Percentiles rank a stretch among this genome's conserved stretches.
Evolutionary conservation across 2,888 invertebrate genomes (phyloP).

Genomic region (Lycocerus yunnanus): DNA sequence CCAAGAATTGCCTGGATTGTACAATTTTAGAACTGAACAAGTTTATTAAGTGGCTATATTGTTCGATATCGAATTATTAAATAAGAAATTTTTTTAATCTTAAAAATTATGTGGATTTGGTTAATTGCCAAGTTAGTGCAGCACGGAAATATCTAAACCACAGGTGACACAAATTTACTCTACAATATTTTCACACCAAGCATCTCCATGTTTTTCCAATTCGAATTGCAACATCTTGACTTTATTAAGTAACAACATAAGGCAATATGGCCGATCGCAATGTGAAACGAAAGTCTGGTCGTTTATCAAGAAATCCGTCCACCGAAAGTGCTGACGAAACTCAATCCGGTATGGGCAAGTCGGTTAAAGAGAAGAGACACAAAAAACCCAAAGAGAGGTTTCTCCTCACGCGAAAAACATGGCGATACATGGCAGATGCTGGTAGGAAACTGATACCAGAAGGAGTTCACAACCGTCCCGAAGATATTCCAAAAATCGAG

Average conservation of each 20-base stretch:
- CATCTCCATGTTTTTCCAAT: neutral
- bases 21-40: constrained; percentile 30
- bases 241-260: constrained; percentile 8
- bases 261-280: constrained; percentile 43
- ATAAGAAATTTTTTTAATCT: constrained; percentile 8
- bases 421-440: constrained; percentile 92
- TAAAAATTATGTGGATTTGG: constrained; percentile 18
- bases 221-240: constrained; percentile 15
- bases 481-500: constrained; percentile 81
- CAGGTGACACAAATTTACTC: constrained; percentile 28
- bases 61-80: constrained; percentile 24
- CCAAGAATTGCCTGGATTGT: constrained; percentile 27
- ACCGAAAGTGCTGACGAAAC: constrained; percentile 55
- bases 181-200: constrained; percentile 18
- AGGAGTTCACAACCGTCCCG: constrained; percentile 70
- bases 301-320: constrained; percentile 54
- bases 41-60: constrained; percentile 24
- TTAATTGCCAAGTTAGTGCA: constrained; percentile 16
- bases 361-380: constrained; percentile 59
- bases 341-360: constrained; percentile 59
- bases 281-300: constrained; percentile 39
- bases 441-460: constrained; percentile 86
- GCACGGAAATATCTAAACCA: constrained; percentile 26
- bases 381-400: constrained; percentile 77
- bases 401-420: constrained; percentile 86